phyloP scores from a whole-genome alignment of 30 jellyfish, hydroid and myxozoan genomes.

The Sanderia malayensis region DNA sequence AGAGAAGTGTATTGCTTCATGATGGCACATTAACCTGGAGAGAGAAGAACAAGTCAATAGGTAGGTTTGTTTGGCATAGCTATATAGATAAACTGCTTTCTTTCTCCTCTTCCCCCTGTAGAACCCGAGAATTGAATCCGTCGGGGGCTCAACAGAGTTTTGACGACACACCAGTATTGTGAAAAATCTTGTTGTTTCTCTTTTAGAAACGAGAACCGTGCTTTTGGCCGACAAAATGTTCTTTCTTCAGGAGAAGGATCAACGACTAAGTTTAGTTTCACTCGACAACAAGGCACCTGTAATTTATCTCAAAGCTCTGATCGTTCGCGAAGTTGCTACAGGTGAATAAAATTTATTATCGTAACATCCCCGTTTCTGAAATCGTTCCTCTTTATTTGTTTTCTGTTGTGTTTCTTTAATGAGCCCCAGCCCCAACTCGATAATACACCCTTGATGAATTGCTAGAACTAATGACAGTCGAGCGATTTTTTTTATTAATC shows the following conservation, averaged over 20 bases:
- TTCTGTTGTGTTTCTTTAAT: too few species aligned
- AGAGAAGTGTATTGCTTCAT: constrained; percentile 63
- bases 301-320: constrained; percentile 64
- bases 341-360: constrained; percentile 52
- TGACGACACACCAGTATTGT: too few species aligned
- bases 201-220: constrained; percentile 77
- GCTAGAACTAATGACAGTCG: too few species aligned
- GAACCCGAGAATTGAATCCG: too few species aligned
- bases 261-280: constrained; percentile 67
- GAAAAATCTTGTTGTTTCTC: background rate
- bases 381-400: too few species aligned
- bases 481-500: too few species aligned
- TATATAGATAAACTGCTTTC: too few species aligned
- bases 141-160: too few species aligned
- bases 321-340: constrained; percentile 96
- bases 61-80: constrained; percentile 72
- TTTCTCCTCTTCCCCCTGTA: too few species aligned
- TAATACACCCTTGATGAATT: too few species aligned
- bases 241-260: constrained; percentile 85
- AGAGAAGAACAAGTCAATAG: constrained; percentile 77
- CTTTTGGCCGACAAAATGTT: constrained; percentile 77
- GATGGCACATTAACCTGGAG: constrained; percentile 70
- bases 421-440: too few species aligned
- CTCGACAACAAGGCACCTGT: constrained; percentile 91
- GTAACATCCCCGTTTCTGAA: too few species aligned